Evolutionary conservation across 2,888 invertebrate species (phyloP).

Genomic region (Epirrhoe tristata): DNA sequence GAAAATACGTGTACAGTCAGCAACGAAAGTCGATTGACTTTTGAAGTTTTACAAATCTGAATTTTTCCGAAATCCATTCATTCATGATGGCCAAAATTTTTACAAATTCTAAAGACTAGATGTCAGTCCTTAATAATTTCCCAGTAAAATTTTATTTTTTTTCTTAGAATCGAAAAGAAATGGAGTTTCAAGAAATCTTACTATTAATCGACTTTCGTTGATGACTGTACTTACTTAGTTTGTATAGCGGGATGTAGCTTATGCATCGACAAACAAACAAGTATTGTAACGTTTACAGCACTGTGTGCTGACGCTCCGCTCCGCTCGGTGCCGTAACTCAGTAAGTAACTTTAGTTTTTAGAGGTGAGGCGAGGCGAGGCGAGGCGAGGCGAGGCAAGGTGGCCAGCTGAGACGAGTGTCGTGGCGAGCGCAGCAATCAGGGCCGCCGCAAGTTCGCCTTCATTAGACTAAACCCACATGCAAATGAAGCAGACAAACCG

Average conservation of each 20-base stretch:
- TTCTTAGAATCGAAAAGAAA: no score
- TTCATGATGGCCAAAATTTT: no score
- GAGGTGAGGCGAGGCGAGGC: neutral
- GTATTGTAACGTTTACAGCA: neutral
- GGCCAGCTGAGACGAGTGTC: neutral
- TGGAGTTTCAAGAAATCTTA: no score
- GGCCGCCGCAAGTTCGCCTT: neutral
- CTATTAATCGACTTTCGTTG: no score
- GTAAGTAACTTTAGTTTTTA: neutral
- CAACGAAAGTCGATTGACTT: no score
- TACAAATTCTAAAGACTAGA: no score
- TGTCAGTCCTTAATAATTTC: no score
- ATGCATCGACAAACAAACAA: neutral
- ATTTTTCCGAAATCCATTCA: no score
- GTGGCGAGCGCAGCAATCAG: neutral
- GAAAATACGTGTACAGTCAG: neutral
- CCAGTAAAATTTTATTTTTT: no score
- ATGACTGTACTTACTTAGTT: no score
- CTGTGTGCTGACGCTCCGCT: neutral
- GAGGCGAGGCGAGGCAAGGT: neutral
- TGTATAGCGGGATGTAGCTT: neutral
- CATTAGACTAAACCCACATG: conserved; percentile 1
- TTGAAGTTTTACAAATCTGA: no score
- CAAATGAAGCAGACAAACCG: conserved; percentile 1
- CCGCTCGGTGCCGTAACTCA: neutral